Percentiles rank a stretch among this genome's conserved stretches.
Conservation (phyloP, 2,888 invertebrate species). For the Sussaba pulchella region DNA sequence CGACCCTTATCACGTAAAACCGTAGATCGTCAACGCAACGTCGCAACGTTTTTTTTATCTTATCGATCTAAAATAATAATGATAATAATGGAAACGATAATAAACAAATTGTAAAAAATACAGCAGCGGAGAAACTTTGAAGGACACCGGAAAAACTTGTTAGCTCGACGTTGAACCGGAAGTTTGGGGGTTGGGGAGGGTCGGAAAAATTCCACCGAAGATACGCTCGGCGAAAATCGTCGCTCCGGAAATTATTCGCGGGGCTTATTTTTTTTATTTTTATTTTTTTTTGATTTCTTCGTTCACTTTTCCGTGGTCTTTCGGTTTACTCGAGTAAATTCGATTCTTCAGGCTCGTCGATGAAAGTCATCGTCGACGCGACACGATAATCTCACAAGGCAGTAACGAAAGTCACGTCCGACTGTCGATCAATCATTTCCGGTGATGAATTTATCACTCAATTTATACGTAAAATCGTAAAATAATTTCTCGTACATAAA, state of each 20-base stretch:
- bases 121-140: background rate
- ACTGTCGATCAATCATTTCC: background rate
- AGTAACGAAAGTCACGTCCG: background rate
- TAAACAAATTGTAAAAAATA: too few relatives aligned
- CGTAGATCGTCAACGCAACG: background rate
- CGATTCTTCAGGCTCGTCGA: background rate
- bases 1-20: background rate
- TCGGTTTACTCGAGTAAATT: background rate
- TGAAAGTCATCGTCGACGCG: background rate
- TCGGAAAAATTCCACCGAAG: background rate
- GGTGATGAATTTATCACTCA: background rate
- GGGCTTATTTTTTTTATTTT: background rate
- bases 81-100: too few relatives aligned
- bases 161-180: background rate
- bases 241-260: background rate
- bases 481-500: background rate
- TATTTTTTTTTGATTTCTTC: background rate
- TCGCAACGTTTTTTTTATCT: too few relatives aligned
- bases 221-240: background rate
- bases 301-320: background rate
- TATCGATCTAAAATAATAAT: too few relatives aligned
- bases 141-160: conserved; percentile 8
- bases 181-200: background rate
- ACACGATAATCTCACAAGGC: background rate
- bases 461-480: background rate